Base-by-base conservation (phyloP, 2,113 vertebrate genomes). In the Seriola rivoliana region DNA sequence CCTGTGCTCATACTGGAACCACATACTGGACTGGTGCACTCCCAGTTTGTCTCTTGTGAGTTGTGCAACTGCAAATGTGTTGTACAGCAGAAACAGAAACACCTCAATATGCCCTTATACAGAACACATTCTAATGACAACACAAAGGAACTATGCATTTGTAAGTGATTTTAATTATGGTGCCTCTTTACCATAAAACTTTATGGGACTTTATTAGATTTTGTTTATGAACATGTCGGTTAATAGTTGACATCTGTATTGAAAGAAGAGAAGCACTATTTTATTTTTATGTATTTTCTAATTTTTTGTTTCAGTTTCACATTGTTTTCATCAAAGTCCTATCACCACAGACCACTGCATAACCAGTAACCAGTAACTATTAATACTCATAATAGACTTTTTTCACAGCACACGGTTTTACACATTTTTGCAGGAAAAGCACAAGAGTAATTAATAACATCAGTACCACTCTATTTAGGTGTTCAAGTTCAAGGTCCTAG, bases 1-100 rank as follows among this genome's bases (percentile, higher is more conserved):
- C 97, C 97, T 2, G 88, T 99, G 76, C 93, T 99, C 75, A 95
- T 99, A 80, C 92, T 99, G 75, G 97, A 99, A 48, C 96, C 96
- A n/a, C 96, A 83, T 14, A 87, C 96, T 0, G 95, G 96, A 48
- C 89, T 95, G 25, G 80, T 96, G 63, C 97, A 95, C 40, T 0
- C 96, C 4, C 96, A 96, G 0, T 92, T 98, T 71, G 91, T 97
- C 85, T 94, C 96, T 0, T 88, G 97, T 98, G 73, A 94, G 96
- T 92, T 46, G 8, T 55, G 10, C 54, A 17, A 10, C 9, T 48
- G 12, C 6, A 25, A 60, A 48, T 62, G 8, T 74, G n/a, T 69
- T 29, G 16, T 25, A 55, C 19, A 66, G n/a, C 10, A 79, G 25
- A 80, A 70, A 75, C 16, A 38, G 50, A 76, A 59, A 36, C 12